Percentiles rank a stretch among this genome's conserved stretches.
These are phyloP conservation scores for Pristis pectinata DNA, from an alignment of 2,797 vertebrate species.

Conservation along the genomic window DNA sequence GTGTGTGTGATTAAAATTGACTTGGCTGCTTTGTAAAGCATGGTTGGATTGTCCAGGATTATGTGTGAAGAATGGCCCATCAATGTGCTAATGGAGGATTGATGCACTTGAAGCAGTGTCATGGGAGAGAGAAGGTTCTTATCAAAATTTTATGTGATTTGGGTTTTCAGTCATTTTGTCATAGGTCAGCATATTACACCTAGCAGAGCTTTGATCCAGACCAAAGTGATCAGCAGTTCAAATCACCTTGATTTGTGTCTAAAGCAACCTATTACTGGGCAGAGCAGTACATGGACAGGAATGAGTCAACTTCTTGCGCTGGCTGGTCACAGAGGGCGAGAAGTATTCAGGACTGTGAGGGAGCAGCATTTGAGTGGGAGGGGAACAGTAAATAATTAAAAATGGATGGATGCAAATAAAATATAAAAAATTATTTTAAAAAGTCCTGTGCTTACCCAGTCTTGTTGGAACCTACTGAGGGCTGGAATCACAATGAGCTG, in stretches of 20 bases:
- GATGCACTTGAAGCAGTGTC: neutral
- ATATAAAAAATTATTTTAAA: neutral
- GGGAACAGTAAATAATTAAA: neutral
- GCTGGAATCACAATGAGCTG: neutral
- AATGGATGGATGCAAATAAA: neutral
- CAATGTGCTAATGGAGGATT: neutral
- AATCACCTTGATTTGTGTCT: neutral
- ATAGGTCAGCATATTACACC: neutral
- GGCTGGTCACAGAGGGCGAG: neutral
- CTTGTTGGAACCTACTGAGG: neutral
- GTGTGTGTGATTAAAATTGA: too few relatives aligned
- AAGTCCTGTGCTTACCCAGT: neutral
- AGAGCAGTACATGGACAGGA: neutral
- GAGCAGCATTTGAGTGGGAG: neutral
- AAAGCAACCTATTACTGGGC: too few relatives aligned
- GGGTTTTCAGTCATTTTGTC: neutral
- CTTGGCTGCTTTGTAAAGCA: neutral
- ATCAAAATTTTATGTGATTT: neutral
- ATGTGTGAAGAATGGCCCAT: neutral
- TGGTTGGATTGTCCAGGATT: neutral
- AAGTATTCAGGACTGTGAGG: neutral
- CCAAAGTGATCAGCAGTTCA: neutral
- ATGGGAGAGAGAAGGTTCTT: neutral
- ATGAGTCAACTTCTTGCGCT: neutral
- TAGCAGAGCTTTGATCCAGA: neutral